Evolutionary conservation across 1,140 invertebrate genomes (phyloP), one percentile per base, ranked within the genome.

Genomic region (Paraescarpia echinospica): DNA sequence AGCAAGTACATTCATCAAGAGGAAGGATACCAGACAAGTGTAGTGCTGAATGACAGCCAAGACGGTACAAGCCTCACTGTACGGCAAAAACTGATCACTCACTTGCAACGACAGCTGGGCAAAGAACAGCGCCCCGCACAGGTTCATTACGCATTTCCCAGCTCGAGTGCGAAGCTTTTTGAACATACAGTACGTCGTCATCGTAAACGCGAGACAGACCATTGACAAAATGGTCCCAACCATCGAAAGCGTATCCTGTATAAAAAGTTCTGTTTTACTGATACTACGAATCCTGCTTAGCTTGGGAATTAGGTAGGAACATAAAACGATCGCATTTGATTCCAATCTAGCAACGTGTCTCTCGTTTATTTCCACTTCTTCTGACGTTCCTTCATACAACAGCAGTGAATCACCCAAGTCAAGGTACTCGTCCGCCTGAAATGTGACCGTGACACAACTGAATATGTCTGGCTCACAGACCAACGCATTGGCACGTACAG

Each of bases 41-140:
- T 96, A 97, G 92, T 96, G 96, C n/a, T 96, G 96, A 27, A 95
- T 41, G 0, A 97, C 94, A 12, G 96, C 96, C 34, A 96, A 93
- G 0, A 94, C 94, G n/a, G 91, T 94, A 59, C 95, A 95, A 2
- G 90, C 41, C 91, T 59, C 51, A n/a, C 18, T 18, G 8, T 89
- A 27, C 0, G 88, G 18, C 12, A 77, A 92, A 1, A 93, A 92
- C 14, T 92, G 90, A 31, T 94, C 94, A 12, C 96, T 96, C 9
- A 96, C 92, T 4, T 97, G 93, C 91, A 97, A 96, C 9, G 96
- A 93, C 2, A 96, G 41, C 93, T 97, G 96, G 0, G 95, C 96
- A 6, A 96, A 89, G 35, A 96, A 95, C 0, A 97, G 94, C 31
- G 95, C 94, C 14, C 94, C 93, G 6, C 96, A 95, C 1, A 97